Evolutionary conservation across 2,888 invertebrate species (phyloP).

Genomic region (Heliothis peltigera): DNA sequence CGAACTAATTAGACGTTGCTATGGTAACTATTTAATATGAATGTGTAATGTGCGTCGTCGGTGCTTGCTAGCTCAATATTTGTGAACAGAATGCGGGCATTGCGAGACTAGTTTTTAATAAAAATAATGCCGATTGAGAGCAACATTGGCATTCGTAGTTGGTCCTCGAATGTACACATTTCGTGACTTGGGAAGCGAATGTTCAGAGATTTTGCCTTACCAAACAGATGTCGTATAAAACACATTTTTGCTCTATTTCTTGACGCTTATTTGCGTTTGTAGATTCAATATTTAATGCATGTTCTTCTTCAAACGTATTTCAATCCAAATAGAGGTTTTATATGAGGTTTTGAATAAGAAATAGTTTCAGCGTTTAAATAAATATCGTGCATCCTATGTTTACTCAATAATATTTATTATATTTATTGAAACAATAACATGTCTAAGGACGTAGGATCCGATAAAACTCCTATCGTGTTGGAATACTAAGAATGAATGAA

Average conservation of each 20-base stretch:
- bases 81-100: neutral
- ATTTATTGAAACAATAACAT: too few relatives aligned
- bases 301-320: conserved; percentile 22
- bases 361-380: neutral
- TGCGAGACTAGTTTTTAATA: conserved; percentile 27
- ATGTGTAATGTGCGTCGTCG: neutral
- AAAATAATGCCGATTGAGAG: conserved; percentile 35
- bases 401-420: too few relatives aligned
- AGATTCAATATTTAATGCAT: conserved; percentile 42
- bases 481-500: too few relatives aligned
- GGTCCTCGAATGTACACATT: conserved; percentile 41
- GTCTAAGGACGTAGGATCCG: too few relatives aligned
- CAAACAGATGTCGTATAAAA: conserved; percentile 52
- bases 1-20: conserved; percentile 14
- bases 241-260: conserved; percentile 45
- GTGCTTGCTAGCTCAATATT: neutral
- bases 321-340: neutral
- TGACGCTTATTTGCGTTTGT: conserved; percentile 37
- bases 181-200: conserved; percentile 48
- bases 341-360: neutral
- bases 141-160: conserved; percentile 52
- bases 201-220: conserved; percentile 31
- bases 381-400: too few relatives aligned
- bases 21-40: conserved; percentile 13
- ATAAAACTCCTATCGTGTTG: too few relatives aligned